A percentile compares a stretch with the other conserved stretches of the same genome.
phyloP scores from a whole-genome alignment of 1,140 invertebrate genomes.

The Aphelenchoides avenae region DNA sequence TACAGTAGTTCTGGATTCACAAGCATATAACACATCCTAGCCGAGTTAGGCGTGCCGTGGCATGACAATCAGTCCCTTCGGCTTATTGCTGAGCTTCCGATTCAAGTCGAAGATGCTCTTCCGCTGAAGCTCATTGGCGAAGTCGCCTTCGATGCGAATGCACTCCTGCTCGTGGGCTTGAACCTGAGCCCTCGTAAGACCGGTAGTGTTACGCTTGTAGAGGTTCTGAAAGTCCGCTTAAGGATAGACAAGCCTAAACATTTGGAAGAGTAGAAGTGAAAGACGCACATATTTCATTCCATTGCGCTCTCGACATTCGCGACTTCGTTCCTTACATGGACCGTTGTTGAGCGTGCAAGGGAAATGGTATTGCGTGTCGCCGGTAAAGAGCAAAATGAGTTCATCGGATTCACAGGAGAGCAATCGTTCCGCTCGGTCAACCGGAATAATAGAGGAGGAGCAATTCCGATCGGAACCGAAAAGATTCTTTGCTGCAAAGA shows the following conservation, averaged over 20 bases:
- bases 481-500: no score
- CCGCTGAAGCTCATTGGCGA: slow-evolving; percentile 52
- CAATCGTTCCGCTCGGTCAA: slow-evolving; percentile 1
- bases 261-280: background rate
- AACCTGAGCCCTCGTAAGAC: no score
- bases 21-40: no score
- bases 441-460: slow-evolving; percentile 1
- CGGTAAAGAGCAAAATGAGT: slow-evolving; percentile 43
- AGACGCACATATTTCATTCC: slow-evolving; percentile 32
- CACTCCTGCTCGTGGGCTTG: no score
- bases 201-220: no score
- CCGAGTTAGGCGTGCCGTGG: no score
- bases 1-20: no score
- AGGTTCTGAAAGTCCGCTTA: no score
- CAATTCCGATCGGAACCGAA: no score
- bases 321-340: slow-evolving; percentile 42
- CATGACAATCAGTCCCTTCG: slow-evolving; percentile 44
- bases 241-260: no score
- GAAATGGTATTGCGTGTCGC: slow-evolving; percentile 54
- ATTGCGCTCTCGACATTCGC: slow-evolving; percentile 28
- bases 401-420: slow-evolving; percentile 22
- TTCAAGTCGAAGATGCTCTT: slow-evolving; percentile 44
- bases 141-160: slow-evolving; percentile 39
- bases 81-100: slow-evolving; percentile 37
- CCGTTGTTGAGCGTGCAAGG: slow-evolving; percentile 46